Evolutionary conservation across 2,797 vertebrate species (phyloP).

Genomic region (Fundulus diaphanus): DNA sequence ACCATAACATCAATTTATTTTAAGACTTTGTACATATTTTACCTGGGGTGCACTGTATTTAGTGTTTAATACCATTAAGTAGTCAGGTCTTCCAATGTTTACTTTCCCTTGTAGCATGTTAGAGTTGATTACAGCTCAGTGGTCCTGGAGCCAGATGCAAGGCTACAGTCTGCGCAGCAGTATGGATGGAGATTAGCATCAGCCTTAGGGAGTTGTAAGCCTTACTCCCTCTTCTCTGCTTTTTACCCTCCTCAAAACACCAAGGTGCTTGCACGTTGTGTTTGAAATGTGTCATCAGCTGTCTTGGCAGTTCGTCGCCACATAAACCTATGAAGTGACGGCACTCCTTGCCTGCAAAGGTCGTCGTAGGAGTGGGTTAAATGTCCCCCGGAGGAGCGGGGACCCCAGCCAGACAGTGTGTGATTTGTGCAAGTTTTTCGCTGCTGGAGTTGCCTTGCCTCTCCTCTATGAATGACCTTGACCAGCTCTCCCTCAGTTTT

Average conservation of each 20-base stretch:
- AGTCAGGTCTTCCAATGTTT: constrained; percentile 15
- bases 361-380: constrained; percentile 73
- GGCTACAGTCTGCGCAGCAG: constrained; percentile 38
- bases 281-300: constrained; percentile 78
- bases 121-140: constrained; percentile 33
- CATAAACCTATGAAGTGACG: constrained; percentile 74
- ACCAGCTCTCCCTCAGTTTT: constrained; percentile 69
- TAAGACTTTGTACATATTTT: neutral
- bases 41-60: neutral
- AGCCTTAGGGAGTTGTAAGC: constrained; percentile 57
- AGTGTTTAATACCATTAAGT: constrained; percentile 12
- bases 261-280: constrained; percentile 59
- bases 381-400: constrained; percentile 68
- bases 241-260: constrained; percentile 57
- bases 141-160: constrained; percentile 22
- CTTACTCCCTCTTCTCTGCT: constrained; percentile 39
- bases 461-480: constrained; percentile 69
- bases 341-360: constrained; percentile 72
- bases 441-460: constrained; percentile 60
- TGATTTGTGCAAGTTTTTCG: constrained; percentile 69
- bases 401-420: constrained; percentile 50
- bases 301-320: constrained; percentile 73
- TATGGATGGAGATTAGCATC: constrained; percentile 55
- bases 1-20: constrained; percentile 2
- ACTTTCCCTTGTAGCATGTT: constrained; percentile 14